Percentiles rank a stretch among this genome's conserved stretches.
Evolutionary conservation across 2,113 vertebrate genomes (phyloP).

Genomic region (cat (Felis catus)): F.catus_Fca126_mat1.0 CM031421.1:73257501-73258000

Average conservation of each 20-base stretch:
- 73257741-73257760: neutral
- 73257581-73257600: neutral
- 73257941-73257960: slow-evolving; percentile 30
- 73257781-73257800: neutral
- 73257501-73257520: neutral
- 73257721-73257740: slow-evolving; percentile 17
- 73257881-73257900: neutral
- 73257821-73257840: neutral
- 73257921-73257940: neutral
- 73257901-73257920: neutral
- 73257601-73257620: neutral
- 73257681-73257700: neutral
- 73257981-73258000: neutral
- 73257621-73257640: slow-evolving; percentile 22
- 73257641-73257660: slow-evolving; percentile 1
- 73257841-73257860: neutral
- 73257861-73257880: neutral
- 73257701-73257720: slow-evolving; percentile 13
- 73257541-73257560: neutral
- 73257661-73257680: neutral
- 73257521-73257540: neutral
- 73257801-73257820: slow-evolving; percentile 10
- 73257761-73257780: neutral
- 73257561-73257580: neutral
- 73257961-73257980: slow-evolving; percentile 22